Conservation (phyloP, 2,113 vertebrate genomes). For the Myotis brandtii region DNA sequence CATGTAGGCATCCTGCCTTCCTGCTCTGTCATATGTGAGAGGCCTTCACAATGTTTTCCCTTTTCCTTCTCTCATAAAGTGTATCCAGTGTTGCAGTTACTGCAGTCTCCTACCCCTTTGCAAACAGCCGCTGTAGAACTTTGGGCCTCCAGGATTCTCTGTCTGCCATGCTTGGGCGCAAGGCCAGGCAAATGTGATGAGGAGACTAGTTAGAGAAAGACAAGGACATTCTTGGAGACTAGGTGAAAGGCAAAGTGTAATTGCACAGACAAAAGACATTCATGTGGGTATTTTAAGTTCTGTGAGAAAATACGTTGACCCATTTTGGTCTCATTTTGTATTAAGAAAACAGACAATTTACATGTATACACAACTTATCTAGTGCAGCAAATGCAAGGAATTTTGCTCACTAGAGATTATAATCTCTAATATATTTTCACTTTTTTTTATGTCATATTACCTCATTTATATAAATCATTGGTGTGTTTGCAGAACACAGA, state of each 20-base stretch:
- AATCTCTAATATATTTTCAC: neutral
- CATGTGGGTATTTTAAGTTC: neutral
- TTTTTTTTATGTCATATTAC: neutral
- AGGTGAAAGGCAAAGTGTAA: neutral
- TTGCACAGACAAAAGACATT: neutral
- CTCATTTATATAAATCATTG: neutral
- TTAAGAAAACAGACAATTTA: neutral
- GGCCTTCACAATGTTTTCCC: neutral
- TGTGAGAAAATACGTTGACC: neutral
- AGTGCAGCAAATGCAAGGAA: neutral
- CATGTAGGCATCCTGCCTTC: neutral
- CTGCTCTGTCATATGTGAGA: neutral
- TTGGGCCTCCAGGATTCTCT: neutral
- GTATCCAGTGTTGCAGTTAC: conserved; percentile 19
- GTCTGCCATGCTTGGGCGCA: neutral
- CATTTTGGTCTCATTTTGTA: neutral
- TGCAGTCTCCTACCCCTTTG: neutral
- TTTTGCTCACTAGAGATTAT: neutral
- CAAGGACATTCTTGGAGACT: neutral
- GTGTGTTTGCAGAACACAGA: neutral
- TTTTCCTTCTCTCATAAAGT: neutral
- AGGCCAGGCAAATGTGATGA: neutral
- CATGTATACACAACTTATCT: neutral
- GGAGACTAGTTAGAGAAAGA: neutral
- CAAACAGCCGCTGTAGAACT: neutral